phyloP scores from a whole-genome alignment of 2,113 vertebrate genomes.

The Oreochromis aureus region DNA sequence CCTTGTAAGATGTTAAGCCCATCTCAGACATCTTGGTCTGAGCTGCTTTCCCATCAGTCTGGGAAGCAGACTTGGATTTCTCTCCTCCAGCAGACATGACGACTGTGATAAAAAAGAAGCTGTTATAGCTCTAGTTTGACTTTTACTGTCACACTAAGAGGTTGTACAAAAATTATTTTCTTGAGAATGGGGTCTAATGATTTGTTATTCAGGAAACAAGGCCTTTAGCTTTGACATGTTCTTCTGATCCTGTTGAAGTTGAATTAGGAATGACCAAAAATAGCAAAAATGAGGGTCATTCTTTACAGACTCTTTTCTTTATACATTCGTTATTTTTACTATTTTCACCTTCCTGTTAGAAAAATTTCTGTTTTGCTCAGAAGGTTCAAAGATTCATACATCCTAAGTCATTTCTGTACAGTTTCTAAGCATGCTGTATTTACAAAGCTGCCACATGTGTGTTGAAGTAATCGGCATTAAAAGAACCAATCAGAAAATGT shows the following conservation, averaged over 20 bases:
- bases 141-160: neutral
- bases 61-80: constrained; percentile 66
- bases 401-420: neutral
- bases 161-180: neutral
- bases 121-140: neutral
- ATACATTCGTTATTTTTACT: neutral
- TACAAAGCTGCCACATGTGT: neutral
- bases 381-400: neutral
- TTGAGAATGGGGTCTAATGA: neutral
- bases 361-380: neutral
- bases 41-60: constrained; percentile 66
- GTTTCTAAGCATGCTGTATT: neutral
- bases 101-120: constrained; percentile 14
- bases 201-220: neutral
- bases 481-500: neutral
- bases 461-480: neutral
- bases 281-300: neutral
- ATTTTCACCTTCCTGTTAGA: neutral
- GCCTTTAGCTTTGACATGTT: neutral
- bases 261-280: neutral
- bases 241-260: neutral
- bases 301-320: neutral
- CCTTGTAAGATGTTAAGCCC: constrained; percentile 63
- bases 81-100: constrained; percentile 71
- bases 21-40: constrained; percentile 60